Conservation (phyloP, 2,888 invertebrate genomes). For the Drosophila villosipedis region DNA sequence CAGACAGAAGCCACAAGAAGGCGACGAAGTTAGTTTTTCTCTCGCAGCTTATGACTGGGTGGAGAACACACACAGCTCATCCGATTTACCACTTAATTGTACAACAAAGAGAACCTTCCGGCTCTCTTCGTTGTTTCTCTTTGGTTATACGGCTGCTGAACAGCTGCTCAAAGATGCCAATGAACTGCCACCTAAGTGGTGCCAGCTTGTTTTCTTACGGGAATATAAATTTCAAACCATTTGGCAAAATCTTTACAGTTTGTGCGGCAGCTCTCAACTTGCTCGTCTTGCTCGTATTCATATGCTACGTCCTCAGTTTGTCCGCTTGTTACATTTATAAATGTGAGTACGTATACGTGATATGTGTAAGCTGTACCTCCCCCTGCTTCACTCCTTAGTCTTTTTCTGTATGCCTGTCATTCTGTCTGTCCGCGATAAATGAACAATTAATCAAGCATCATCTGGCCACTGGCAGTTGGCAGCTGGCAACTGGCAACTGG, state of each 20-base stretch:
- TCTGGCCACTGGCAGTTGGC: constrained; percentile 60
- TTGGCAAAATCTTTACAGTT: constrained; percentile 59
- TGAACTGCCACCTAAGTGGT: constrained; percentile 57
- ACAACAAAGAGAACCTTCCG: constrained; percentile 27
- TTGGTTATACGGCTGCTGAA: constrained; percentile 10
- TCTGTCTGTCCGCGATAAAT: constrained; percentile 77
- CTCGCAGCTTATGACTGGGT: constrained; percentile 16
- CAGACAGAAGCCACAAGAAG: constrained; percentile 16
- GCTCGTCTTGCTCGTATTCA: constrained; percentile 45
- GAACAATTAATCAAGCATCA: constrained; percentile 82
- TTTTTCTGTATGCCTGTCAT: constrained; percentile 4
- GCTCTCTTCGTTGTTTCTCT: constrained; percentile 1
- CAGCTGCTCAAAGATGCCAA: constrained; percentile 76
- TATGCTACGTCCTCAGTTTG: constrained; percentile 22
- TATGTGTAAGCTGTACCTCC: constrained; percentile 39
- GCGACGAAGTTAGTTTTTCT: constrained; percentile 32
- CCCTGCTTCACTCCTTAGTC: not conserved
- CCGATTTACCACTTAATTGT: constrained; percentile 39
- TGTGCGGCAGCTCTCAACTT: constrained; percentile 31
- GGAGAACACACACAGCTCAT: constrained; percentile 31
- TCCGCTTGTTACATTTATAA: constrained; percentile 46
- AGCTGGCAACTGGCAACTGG: constrained; percentile 11
- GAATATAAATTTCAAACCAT: constrained; percentile 76
- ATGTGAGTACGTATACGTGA: constrained; percentile 62
- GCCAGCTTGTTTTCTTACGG: constrained; percentile 15